These are phyloP conservation scores for Falcunculus frontatus DNA, from an alignment of 2,113 vertebrate species.

Conservation along the genomic window DNA sequence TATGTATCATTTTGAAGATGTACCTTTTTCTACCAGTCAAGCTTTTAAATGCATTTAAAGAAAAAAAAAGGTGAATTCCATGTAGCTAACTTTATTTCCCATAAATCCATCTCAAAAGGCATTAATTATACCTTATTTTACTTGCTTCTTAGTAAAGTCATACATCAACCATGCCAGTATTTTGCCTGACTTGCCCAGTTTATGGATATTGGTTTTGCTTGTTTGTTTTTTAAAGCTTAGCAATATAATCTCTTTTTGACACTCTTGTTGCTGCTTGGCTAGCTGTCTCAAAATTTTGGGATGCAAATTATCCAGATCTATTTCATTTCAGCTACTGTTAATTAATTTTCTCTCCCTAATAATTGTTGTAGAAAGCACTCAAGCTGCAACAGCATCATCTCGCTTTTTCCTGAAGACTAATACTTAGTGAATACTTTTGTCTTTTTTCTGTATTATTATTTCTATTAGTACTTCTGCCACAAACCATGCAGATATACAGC, in stretches of 20 bases:
- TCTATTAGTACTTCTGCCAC: not conserved
- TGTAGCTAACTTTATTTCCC: not conserved
- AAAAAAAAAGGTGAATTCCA: not conserved
- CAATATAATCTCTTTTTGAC: not conserved
- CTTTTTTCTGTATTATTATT: not conserved
- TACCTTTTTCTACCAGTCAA: not conserved
- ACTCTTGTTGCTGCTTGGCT: not conserved
- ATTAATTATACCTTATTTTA: not conserved
- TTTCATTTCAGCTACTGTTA: not conserved
- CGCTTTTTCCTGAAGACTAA: not conserved
- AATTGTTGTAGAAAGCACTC: not conserved
- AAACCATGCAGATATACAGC: not conserved
- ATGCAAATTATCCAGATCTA: not conserved
- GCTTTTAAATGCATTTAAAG: not conserved
- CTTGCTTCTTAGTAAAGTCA: not conserved
- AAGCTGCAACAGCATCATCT: not conserved
- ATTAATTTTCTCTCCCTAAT: not conserved
- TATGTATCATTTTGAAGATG: not conserved
- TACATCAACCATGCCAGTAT: not conserved
- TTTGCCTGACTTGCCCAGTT: not conserved
- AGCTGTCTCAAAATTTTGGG: not conserved
- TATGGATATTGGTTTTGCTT: not conserved
- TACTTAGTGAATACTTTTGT: not conserved
- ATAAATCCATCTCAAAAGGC: not conserved
- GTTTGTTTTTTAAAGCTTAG: not conserved